phyloP scores from a whole-genome alignment of 2,888 invertebrate species.

The Eupithecia subumbrata region DNA sequence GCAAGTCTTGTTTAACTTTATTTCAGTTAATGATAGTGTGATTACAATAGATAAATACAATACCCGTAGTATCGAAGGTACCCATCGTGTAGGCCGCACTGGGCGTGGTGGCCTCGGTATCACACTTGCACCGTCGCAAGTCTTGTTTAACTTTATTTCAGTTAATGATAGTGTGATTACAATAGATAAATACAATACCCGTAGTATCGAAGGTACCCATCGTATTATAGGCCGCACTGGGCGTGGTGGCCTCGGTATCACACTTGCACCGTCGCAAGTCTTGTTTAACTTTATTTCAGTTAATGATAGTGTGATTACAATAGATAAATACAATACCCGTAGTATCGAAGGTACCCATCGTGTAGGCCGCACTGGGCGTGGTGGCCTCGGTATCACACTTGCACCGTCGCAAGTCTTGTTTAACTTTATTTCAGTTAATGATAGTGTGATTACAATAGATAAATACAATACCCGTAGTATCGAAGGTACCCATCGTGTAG shows the following conservation, averaged over 20 bases:
- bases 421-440: no score
- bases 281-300: no score
- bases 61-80: neutral
- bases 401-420: no score
- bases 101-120: constrained; percentile 47
- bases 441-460: neutral
- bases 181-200: neutral
- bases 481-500: neutral
- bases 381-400: constrained; percentile 64
- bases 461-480: neutral
- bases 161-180: no score
- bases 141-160: no score
- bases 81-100: neutral
- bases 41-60: neutral
- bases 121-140: constrained; percentile 77
- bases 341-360: neutral
- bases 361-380: constrained; percentile 21
- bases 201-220: neutral
- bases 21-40: no score
- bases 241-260: constrained; percentile 51
- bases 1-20: no score
- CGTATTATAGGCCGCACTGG: constrained; percentile 17
- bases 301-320: no score
- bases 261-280: constrained; percentile 78
- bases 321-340: neutral